A percentile compares a stretch with the other conserved stretches of the same genome.
Evolutionary conservation across 2,113 vertebrate genomes (phyloP).

Genomic region (Ovis aries): ARS-UI_Ramb_v3.0 NC_056080.1:42553501-42554000

Average conservation of each 20-base stretch:
- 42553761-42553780: not conserved
- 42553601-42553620: not conserved
- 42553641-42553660: not conserved
- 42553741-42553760: not conserved
- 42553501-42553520: not conserved
- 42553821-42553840: not conserved
- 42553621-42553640: not conserved
- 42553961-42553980: not conserved
- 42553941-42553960: not conserved
- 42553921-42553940: not conserved
- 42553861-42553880: not conserved
- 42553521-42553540: not conserved
- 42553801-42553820: not conserved
- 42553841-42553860: not conserved
- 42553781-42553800: not conserved
- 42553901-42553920: not conserved
- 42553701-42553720: not conserved
- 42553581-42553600: not conserved
- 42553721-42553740: not conserved
- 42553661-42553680: not conserved
- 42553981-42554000: not conserved
- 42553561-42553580: not conserved
- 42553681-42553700: not conserved
- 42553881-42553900: not conserved
- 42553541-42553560: not conserved